phyloP scores from a whole-genome alignment of 2,888 invertebrate genomes.

The Muschampia plurimacula region DNA sequence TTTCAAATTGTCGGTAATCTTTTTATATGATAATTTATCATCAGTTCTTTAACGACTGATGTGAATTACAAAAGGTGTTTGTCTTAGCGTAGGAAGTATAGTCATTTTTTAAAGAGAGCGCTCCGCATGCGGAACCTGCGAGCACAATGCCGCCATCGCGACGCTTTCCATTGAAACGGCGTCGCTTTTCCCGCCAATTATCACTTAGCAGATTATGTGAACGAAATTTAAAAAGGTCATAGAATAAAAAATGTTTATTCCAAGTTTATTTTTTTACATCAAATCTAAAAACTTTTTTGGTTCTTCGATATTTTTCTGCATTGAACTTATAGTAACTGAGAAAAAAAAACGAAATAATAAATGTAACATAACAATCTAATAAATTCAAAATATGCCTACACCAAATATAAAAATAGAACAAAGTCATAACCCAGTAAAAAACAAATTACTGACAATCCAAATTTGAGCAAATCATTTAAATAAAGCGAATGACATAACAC shows the following conservation, averaged over 20 bases:
- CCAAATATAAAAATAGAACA: background rate
- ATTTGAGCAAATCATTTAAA: conserved; percentile 36
- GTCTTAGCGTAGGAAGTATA: conserved; percentile 45
- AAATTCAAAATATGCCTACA: background rate
- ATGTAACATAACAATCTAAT: too few species aligned
- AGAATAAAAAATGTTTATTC: background rate
- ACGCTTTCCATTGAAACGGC: conserved; percentile 62
- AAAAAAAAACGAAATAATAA: too few species aligned
- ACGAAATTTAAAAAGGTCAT: conserved; percentile 10
- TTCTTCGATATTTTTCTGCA: too few species aligned
- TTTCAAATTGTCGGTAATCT: too few species aligned
- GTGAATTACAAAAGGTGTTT: background rate
- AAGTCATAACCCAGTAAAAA: conserved; percentile 18
- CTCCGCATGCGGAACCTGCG: conserved; percentile 52
- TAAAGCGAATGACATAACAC: conserved; percentile 32
- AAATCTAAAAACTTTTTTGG: too few species aligned
- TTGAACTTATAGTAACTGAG: too few species aligned
- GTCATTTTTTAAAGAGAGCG: background rate
- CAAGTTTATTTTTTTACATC: too few species aligned
- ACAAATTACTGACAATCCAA: conserved; percentile 29
- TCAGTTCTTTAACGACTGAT: background rate
- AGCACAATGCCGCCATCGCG: conserved; percentile 50
- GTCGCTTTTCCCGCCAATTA: conserved; percentile 62
- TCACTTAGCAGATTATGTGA: conserved; percentile 49
- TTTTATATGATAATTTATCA: background rate